phyloP scores from a whole-genome alignment of 2,888 invertebrate genomes.

The Ametastegia equiseti region DNA sequence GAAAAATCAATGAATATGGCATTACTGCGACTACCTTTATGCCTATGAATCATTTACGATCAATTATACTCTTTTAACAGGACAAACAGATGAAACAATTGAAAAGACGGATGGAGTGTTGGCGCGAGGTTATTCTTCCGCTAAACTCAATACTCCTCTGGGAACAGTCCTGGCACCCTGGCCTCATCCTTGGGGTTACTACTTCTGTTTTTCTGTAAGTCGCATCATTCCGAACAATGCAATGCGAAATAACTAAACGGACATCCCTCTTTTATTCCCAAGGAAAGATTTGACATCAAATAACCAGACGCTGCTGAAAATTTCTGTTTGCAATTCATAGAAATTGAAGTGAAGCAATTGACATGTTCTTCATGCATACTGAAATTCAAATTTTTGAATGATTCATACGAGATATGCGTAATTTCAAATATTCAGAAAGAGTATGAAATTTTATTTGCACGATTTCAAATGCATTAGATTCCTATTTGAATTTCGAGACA shows the following conservation, averaged over 20 bases:
- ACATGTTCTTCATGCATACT: no score
- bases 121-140: constrained; percentile 86
- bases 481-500: no score
- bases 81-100: constrained; percentile 85
- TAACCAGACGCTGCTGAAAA: no score
- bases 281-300: no score
- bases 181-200: constrained; percentile 82
- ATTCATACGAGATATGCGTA: no score
- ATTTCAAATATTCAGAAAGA: no score
- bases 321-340: no score
- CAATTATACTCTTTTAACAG: constrained; percentile 74
- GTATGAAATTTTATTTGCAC: no score
- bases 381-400: no score
- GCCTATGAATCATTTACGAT: not conserved
- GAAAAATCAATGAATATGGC: not conserved
- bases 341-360: no score
- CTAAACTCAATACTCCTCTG: constrained; percentile 86
- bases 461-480: no score
- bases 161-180: constrained; percentile 92
- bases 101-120: constrained; percentile 85
- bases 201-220: constrained; percentile 78
- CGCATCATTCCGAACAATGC: not conserved
- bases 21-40: not conserved
- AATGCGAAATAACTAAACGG: not conserved
- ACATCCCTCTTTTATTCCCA: no score